Conservation (phyloP, 1,140 invertebrate genomes). For the Anoplolepis gracilipes region DNA sequence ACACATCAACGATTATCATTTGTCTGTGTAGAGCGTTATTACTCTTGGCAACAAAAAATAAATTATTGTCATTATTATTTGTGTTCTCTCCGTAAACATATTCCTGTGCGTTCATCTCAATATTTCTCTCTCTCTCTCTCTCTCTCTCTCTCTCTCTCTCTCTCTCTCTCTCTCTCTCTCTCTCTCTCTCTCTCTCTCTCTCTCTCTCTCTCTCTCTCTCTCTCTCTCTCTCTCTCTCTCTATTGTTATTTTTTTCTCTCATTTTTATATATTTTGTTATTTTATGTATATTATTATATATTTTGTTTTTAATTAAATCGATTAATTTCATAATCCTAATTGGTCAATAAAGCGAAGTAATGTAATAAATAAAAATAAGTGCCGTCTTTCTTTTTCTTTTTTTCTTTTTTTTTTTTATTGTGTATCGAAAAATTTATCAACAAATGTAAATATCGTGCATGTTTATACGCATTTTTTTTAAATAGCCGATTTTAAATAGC, state of each 20-base stretch:
- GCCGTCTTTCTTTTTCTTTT: no score
- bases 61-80: slow-evolving; percentile 84
- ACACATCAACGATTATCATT: slow-evolving; percentile 81
- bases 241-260: slow-evolving; percentile 43
- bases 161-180: slow-evolving; percentile 41
- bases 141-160: slow-evolving; percentile 6
- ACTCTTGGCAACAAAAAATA: slow-evolving; percentile 83
- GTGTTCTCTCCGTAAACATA: slow-evolving; percentile 78
- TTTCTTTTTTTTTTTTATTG: no score
- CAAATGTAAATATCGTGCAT: background rate
- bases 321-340: slow-evolving; percentile 3
- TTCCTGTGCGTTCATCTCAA: slow-evolving; percentile 63
- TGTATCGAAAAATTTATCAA: background rate
- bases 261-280: no score
- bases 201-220: slow-evolving; percentile 35
- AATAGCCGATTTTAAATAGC: slow-evolving; percentile 17
- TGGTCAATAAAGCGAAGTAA: background rate
- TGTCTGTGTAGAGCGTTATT: slow-evolving; percentile 84
- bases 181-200: slow-evolving; percentile 27
- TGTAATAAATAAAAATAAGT: background rate
- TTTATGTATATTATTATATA: no score
- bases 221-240: slow-evolving; percentile 15
- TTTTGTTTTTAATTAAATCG: slow-evolving; percentile 23
- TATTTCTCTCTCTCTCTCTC: no score
- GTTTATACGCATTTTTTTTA: background rate